Evolutionary conservation across 2,797 vertebrate species (phyloP).

Genomic region (Miichthys miiuy): DNA sequence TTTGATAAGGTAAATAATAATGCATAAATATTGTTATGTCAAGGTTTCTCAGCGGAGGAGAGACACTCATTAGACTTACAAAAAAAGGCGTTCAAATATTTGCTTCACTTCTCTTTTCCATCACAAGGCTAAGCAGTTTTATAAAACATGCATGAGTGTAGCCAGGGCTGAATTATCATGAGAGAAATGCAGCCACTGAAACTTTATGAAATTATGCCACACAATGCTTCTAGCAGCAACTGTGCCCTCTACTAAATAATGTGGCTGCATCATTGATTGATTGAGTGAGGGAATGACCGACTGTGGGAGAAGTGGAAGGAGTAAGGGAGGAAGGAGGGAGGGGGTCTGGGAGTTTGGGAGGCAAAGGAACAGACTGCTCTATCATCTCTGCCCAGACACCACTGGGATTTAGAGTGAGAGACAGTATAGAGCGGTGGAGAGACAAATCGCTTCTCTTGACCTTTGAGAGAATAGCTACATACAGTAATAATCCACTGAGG

Average conservation of each 20-base stretch:
- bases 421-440: constrained; percentile 54
- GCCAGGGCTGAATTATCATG: constrained; percentile 30
- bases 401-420: constrained; percentile 69
- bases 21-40: constrained; percentile 9
- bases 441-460: constrained; percentile 79
- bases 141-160: constrained; percentile 47
- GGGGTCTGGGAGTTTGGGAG: constrained; percentile 42
- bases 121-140: constrained; percentile 20
- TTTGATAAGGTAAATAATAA: constrained; percentile 38
- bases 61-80: not conserved
- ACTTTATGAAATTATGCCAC: constrained; percentile 20
- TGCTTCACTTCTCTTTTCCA: constrained; percentile 9
- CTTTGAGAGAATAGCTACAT: constrained; percentile 77
- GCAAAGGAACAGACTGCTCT: constrained; percentile 55
- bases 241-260: constrained; percentile 12
- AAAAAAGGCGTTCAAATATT: constrained; percentile 29
- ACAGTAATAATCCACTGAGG: constrained; percentile 73
- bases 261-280: constrained; percentile 27
- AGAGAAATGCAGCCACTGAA: constrained; percentile 28
- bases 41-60: constrained; percentile 7
- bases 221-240: constrained; percentile 17
- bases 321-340: not conserved
- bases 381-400: constrained; percentile 75
- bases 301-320: constrained; percentile 10
- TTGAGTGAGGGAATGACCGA: constrained; percentile 21